Evolutionary conservation across 2,113 vertebrate species (phyloP).

Genomic region (Scomber japonicus): DNA sequence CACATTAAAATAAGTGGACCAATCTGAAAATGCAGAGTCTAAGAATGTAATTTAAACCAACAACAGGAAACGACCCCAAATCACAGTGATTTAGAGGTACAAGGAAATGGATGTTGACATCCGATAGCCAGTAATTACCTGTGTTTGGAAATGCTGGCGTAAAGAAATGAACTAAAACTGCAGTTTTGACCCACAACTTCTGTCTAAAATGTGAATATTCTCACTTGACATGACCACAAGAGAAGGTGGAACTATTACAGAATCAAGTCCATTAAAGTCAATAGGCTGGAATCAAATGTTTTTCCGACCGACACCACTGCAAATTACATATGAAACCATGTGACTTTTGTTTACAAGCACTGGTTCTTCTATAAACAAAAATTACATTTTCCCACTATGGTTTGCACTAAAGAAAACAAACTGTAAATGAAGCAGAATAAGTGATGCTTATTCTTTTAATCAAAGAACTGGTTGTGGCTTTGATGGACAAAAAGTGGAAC

Average conservation of each 20-base stretch:
- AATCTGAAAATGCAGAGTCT: constrained; percentile 42
- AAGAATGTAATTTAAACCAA: constrained; percentile 47
- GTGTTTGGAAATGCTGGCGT: constrained; percentile 38
- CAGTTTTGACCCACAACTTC: constrained; percentile 16
- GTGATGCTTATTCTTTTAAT: too few species aligned
- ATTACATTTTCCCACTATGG: not conserved
- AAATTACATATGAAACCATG: not conserved
- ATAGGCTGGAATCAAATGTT: not conserved
- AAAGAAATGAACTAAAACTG: not conserved
- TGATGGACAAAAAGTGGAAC: not conserved
- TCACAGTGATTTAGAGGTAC: constrained; percentile 38
- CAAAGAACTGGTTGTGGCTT: not conserved
- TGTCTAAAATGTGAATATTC: not conserved
- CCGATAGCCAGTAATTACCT: constrained; percentile 42
- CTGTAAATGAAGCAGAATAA: too few species aligned
- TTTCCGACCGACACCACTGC: not conserved
- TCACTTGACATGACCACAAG: constrained; percentile 1
- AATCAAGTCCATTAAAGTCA: not conserved
- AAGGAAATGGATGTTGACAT: constrained; percentile 68
- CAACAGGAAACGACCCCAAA: constrained; percentile 61
- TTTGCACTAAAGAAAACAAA: not conserved
- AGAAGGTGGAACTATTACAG: not conserved
- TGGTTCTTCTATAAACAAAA: not conserved
- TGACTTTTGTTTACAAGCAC: constrained; percentile 20
- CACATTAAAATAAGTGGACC: not conserved